Evolutionary conservation across 2,113 vertebrate genomes (phyloP).

Genomic region (Leptosomus discolor): DNA sequence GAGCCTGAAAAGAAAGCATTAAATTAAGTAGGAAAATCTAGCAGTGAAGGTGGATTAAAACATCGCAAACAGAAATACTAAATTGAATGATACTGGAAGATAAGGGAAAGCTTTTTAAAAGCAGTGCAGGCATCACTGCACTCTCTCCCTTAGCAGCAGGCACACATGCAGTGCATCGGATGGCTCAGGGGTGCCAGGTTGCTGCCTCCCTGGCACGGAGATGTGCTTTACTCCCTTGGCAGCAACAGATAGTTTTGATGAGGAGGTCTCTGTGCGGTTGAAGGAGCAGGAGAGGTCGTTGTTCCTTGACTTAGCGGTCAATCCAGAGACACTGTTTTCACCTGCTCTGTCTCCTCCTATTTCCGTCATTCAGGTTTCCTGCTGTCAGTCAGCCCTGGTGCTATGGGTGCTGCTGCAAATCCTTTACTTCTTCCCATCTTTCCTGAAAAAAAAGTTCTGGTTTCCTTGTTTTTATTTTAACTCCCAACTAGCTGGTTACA

Average conservation of each 20-base stretch:
- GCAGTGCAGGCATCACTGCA: background rate
- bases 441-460: background rate
- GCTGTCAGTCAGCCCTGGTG: background rate
- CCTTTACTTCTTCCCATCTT: background rate
- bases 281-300: background rate
- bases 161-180: rapidly evolving
- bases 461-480: background rate
- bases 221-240: background rate
- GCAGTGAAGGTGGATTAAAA: background rate
- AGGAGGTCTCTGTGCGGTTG: rapidly evolving
- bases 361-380: background rate
- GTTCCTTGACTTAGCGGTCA: background rate
- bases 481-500: background rate
- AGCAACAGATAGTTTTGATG: background rate
- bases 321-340: background rate
- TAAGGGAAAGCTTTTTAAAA: background rate
- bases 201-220: background rate
- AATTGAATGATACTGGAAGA: background rate
- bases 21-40: background rate
- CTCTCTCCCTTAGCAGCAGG: background rate
- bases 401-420: background rate
- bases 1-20: background rate
- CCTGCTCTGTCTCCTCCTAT: background rate
- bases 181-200: background rate
- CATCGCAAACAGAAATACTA: background rate